Base-by-base conservation (phyloP, 1,140 invertebrate genomes). In the Drosophila truncata region DNA sequence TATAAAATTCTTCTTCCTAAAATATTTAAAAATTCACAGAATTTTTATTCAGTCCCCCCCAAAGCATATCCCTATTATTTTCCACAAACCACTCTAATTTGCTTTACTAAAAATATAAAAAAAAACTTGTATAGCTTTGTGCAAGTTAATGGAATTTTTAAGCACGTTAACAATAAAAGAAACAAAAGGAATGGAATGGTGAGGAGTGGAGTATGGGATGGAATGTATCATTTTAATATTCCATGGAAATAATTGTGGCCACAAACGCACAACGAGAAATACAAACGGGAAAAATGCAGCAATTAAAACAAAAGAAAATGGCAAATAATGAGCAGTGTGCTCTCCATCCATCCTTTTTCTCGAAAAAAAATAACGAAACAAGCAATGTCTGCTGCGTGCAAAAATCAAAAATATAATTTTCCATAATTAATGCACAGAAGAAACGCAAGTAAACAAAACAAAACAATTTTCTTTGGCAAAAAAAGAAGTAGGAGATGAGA, bases 371-470 rank as follows among this genome's bases (percentile, higher is more conserved):
- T 3, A 52, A 18, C 6, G 8, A 39, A 18, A 31, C 1, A 31
- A 52, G 50, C 31, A 64, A 64, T 9, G 52, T 54, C 52, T 44
- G 49, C 46, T 74, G 69, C 71, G 71, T 74, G 69, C 66, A 72
- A 49, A 72, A 71, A 72, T 72, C 69, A 72, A 71, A 64, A 57
- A 74, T 79, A 61, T 63, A 80, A 84, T 84, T 73, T 83, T 77
- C 46, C 69, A 80, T 81, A 86, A 86, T 86, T 66, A 78, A 85
- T 70, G 78, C 65, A 85, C 25, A 58, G 39, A 47, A 61, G 57
- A 69, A 42, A 50, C 27, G 37, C 37, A 37, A 47, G 23, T 27
- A 60, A 57, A 78, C 23, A 35, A 67, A 46, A 14, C 58, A 67
- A 73, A 59, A 61, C 54, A 59, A 76, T 77, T 78, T 82, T 84